Evolutionary conservation across 2,888 invertebrate genomes (phyloP), one percentile per base, ranked within the genome.

Genomic region (Xestoiulus laeticollis): DNA sequence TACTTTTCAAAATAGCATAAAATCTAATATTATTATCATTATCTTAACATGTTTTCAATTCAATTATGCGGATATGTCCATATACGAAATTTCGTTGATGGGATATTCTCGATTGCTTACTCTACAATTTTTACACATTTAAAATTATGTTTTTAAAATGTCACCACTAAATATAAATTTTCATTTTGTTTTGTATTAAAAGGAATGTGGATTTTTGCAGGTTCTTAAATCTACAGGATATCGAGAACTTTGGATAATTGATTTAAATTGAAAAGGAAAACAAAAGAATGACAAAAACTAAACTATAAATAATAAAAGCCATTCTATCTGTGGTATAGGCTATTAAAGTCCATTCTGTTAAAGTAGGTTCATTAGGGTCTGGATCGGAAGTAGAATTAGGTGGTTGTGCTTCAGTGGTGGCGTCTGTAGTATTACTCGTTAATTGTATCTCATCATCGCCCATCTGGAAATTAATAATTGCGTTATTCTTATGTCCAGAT

Each of bases 401-500:
- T 78, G 78, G 30, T 30, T 78, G 78, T 78, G 26, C 78, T 78
- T 78, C 78, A 30, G 78, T 78, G 26, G 78, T 78, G 10, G 30
- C 78, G 30, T 78, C 78, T 78, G 78, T 22, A 30, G 78, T 1
- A 30, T 78, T 78, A 1, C 30, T 78, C 22, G 30, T 30, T 78
- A 78, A 78, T 30, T 30, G 78, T 1, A 78, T 78, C 12, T 30
- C 78, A 78, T 78, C 78, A 78, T 78, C 78, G 30, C 30, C 30
- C 30, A 78, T 30, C 78, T 78, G 26, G 68, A 68, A 68, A 78
- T 22, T 26, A 78, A 78, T 78, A 78, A 78, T 78, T 30, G 30
- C 10, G 30, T 78, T 26, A 14, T 30, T 22, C 22, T 30, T 78
- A 26, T 30, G 48, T 48, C 10, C 12, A 48, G 48, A 78, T 30